Evolutionary conservation across 2,888 invertebrate species (phyloP).

Genomic region (Masnerella sp.): DNA sequence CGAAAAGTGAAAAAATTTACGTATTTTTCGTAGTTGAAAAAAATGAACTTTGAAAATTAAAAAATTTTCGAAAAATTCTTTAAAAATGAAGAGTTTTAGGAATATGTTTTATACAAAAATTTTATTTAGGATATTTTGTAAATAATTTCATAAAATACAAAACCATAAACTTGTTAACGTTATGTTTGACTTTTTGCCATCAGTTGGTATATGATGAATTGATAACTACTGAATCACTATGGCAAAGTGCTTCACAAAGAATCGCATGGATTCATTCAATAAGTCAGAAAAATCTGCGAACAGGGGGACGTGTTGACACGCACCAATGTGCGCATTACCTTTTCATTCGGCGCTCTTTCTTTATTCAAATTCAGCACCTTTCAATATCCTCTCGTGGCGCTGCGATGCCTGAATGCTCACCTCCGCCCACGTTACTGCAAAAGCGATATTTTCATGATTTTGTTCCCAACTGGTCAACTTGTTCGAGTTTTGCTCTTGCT

Average conservation of each 20-base stretch:
- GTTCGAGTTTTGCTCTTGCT: too few relatives aligned
- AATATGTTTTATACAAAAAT: too few relatives aligned
- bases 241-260: slow-evolving; percentile 23
- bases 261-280: slow-evolving; percentile 32
- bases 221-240: slow-evolving; percentile 25
- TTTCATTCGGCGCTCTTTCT: slow-evolving; percentile 29
- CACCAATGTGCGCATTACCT: slow-evolving; percentile 24
- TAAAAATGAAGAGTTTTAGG: too few relatives aligned
- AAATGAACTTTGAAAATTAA: too few relatives aligned
- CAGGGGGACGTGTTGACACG: slow-evolving; percentile 25
- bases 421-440: neutral
- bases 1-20: too few relatives aligned
- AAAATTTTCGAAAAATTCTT: too few relatives aligned
- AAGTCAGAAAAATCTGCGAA: slow-evolving; percentile 29
- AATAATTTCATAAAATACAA: too few relatives aligned
- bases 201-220: slow-evolving; percentile 28
- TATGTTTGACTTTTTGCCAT: too few relatives aligned
- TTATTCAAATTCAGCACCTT: slow-evolving; percentile 44
- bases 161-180: too few relatives aligned
- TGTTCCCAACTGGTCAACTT: neutral
- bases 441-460: slow-evolving; percentile 8
- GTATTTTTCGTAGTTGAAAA: too few relatives aligned
- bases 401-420: slow-evolving; percentile 12
- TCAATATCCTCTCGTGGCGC: slow-evolving; percentile 20
- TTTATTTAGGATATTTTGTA: too few relatives aligned